Conservation (phyloP, 1,140 invertebrate genomes). For the Anagrus nilaparvatae region DNA sequence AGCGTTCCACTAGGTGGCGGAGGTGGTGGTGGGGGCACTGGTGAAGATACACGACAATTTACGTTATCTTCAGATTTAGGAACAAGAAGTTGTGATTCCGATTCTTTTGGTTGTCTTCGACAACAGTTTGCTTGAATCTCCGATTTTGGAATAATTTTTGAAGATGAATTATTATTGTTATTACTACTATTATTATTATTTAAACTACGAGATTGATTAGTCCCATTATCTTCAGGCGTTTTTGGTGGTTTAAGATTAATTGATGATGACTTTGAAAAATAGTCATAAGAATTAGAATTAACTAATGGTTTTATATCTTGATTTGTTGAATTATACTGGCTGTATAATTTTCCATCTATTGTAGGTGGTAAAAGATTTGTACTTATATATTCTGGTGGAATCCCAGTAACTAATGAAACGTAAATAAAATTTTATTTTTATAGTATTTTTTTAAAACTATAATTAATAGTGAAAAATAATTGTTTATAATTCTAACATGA, state of each 20-base stretch:
- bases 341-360: constrained; percentile 36
- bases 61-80: constrained; percentile 49
- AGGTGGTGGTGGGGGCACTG: constrained; percentile 40
- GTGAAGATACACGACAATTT: constrained; percentile 37
- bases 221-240: constrained; percentile 39
- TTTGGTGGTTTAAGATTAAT: constrained; percentile 49
- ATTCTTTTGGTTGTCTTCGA: constrained; percentile 30
- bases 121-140: constrained; percentile 43
- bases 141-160: constrained; percentile 43
- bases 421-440: background rate
- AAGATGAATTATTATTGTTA: no score
- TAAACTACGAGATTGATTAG: constrained; percentile 13
- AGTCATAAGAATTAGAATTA: constrained; percentile 37
- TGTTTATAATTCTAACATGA: no score
- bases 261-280: constrained; percentile 32
- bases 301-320: constrained; percentile 37
- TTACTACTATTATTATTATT: constrained; percentile 14
- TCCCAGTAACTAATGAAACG: constrained; percentile 30
- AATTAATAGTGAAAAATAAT: no score
- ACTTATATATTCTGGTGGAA: constrained; percentile 39
- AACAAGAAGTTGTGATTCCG: constrained; percentile 45
- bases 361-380: constrained; percentile 36
- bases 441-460: no score
- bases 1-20: constrained; percentile 24
- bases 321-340: constrained; percentile 27